These are phyloP conservation scores for Byasa hedistus DNA, from an alignment of 2,888 invertebrate genomes.

Conservation along the genomic window DNA sequence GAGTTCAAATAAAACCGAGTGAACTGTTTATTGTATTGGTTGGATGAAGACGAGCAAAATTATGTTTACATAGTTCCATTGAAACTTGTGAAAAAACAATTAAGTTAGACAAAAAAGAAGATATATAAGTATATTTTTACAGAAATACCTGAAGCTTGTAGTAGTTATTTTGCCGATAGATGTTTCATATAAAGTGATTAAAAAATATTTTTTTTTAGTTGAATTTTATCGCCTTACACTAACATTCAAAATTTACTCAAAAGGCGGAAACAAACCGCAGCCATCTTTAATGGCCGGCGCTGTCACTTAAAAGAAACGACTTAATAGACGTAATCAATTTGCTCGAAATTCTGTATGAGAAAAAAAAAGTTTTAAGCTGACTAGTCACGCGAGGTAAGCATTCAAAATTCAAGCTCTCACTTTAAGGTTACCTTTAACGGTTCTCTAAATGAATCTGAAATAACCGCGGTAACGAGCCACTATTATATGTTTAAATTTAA, in stretches of 20 bases:
- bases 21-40: background rate
- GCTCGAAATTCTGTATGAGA: slow-evolving; percentile 51
- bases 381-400: slow-evolving; percentile 62
- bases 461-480: slow-evolving; percentile 34
- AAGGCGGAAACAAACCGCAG: slow-evolving; percentile 37
- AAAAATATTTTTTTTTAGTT: background rate
- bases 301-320: slow-evolving; percentile 60
- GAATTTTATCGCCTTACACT: background rate
- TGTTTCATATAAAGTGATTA: background rate
- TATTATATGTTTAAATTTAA: slow-evolving; percentile 26
- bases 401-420: slow-evolving; percentile 57
- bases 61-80: too few species aligned
- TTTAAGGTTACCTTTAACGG: slow-evolving; percentile 38
- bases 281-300: slow-evolving; percentile 52
- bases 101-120: too few species aligned
- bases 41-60: too few species aligned
- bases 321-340: slow-evolving; percentile 68
- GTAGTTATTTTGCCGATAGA: background rate
- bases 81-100: too few species aligned
- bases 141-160: too few species aligned
- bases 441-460: slow-evolving; percentile 35
- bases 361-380: slow-evolving; percentile 56
- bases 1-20: background rate
- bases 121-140: too few species aligned
- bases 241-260: slow-evolving; percentile 23